These are phyloP conservation scores for Amiota communis DNA, from an alignment of 2,888 invertebrate species.

Conservation along the genomic window DNA sequence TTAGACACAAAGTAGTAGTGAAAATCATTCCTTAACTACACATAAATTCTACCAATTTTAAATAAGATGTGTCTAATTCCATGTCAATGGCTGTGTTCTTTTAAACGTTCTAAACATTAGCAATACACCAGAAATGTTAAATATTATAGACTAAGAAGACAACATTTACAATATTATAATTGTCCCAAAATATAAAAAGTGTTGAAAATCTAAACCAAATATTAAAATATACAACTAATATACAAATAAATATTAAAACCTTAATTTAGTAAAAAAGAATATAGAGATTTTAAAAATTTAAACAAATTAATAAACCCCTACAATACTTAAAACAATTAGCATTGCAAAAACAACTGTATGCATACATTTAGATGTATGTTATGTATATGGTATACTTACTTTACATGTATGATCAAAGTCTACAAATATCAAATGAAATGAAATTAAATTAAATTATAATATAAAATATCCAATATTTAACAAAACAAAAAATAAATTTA, in stretches of 20 bases:
- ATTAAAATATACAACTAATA: not conserved
- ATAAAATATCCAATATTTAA: slow-evolving; percentile 1
- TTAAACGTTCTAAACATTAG: too few species aligned
- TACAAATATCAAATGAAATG: not conserved
- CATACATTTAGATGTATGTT: not conserved
- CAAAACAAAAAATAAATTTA: slow-evolving; percentile 1
- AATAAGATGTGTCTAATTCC: too few species aligned
- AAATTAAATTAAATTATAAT: not conserved
- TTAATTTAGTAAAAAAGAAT: not conserved
- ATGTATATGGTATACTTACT: slow-evolving; percentile 8
- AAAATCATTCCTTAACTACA: too few species aligned
- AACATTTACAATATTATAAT: too few species aligned
- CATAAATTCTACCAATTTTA: too few species aligned
- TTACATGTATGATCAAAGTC: not conserved
- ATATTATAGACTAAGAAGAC: too few species aligned
- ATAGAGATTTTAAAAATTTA: slow-evolving; percentile 16
- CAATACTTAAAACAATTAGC: slow-evolving; percentile 19
- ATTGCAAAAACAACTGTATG: not conserved
- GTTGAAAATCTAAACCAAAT: not conserved
- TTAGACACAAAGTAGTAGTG: too few species aligned
- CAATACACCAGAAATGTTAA: too few species aligned
- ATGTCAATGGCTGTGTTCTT: too few species aligned
- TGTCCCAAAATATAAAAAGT: not conserved
- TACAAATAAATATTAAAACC: not conserved
- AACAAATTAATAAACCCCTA: slow-evolving; percentile 9